Conservation (phyloP, 2,113 vertebrate genomes). For the Megaceryle maxima region DNA sequence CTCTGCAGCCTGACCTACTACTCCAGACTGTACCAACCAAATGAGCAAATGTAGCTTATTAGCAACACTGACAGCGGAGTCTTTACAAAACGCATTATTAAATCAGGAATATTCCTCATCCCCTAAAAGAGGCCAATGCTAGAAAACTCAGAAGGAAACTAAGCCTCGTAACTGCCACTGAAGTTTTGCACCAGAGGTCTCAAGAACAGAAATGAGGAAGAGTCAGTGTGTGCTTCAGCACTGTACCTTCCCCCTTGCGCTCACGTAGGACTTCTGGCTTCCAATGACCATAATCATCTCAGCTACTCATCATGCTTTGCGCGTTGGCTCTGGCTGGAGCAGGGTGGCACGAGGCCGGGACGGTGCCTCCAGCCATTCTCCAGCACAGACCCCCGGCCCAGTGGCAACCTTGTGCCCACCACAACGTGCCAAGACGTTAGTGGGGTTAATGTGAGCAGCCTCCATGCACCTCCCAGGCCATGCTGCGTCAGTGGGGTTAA, state of each 20-base stretch:
- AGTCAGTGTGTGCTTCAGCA: neutral
- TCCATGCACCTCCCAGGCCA: neutral
- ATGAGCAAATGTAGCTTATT: neutral
- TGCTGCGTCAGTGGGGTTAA: slow-evolving; percentile 37
- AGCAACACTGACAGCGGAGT: accelerated
- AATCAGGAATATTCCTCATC: neutral
- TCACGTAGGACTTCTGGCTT: accelerated
- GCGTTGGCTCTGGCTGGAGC: neutral
- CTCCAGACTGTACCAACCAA: neutral
- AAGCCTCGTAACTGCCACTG: neutral
- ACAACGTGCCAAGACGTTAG: neutral
- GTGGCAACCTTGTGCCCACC: accelerated
- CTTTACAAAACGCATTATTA: neutral
- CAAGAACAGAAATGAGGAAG: neutral
- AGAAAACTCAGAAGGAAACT: neutral
- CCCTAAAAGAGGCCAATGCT: neutral
- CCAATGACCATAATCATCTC: accelerated
- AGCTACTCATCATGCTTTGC: accelerated
- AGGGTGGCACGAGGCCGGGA: neutral
- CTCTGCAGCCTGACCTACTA: neutral
- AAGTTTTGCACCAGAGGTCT: neutral
- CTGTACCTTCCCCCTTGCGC: accelerated
- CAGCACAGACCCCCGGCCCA: accelerated
- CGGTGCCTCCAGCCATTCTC: neutral
- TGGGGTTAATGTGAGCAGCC: neutral